Percentiles rank a stretch among this genome's conserved stretches.
Conservation (phyloP, 2,888 invertebrate genomes). For the Eulithis testata region DNA sequence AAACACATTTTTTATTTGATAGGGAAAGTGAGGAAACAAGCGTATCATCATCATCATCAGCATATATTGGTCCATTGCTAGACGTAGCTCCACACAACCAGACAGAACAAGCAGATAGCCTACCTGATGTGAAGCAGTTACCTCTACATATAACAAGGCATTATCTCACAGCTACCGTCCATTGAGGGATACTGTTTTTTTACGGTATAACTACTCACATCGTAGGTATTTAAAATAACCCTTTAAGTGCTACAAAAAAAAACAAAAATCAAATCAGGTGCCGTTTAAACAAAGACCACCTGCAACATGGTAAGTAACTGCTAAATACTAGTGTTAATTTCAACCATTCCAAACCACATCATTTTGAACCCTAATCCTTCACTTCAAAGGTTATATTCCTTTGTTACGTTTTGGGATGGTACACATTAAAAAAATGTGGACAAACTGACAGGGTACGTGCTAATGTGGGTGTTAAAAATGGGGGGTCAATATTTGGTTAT, state of each 20-base stretch:
- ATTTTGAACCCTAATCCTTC: constrained; percentile 14
- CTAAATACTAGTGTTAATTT: constrained; percentile 78
- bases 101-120: too few species aligned
- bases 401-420: constrained; percentile 25
- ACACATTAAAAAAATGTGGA: constrained; percentile 34
- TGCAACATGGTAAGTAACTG: constrained; percentile 70
- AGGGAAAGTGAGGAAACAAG: too few species aligned
- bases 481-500: constrained; percentile 62
- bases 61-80: too few species aligned
- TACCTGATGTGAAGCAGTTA: too few species aligned
- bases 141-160: too few species aligned
- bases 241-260: constrained; percentile 43
- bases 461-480: constrained; percentile 67
- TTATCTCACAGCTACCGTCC: too few species aligned
- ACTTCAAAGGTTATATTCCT: constrained; percentile 6
- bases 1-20: too few species aligned
- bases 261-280: constrained; percentile 48
- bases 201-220: too few species aligned
- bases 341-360: constrained; percentile 50
- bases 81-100: too few species aligned
- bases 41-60: too few species aligned
- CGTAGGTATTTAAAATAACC: constrained; percentile 41
- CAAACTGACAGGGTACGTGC: constrained; percentile 48
- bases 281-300: constrained; percentile 80
- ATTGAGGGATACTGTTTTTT: too few species aligned